Evolutionary conservation across 2,113 vertebrate genomes (phyloP).

Genomic region (Dolichallabes microphthalmus): DNA sequence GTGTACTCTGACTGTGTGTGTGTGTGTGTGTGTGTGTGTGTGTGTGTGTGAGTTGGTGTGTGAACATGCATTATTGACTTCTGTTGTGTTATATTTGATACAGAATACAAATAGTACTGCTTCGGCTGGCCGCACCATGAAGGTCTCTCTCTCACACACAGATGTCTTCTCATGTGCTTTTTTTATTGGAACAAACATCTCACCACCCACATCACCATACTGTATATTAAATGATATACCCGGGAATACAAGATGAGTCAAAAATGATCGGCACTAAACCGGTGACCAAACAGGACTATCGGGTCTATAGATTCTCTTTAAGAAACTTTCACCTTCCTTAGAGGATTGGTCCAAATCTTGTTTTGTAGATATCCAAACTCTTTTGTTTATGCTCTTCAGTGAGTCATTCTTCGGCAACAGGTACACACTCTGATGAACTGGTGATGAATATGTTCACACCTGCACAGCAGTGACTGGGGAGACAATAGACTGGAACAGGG

Average conservation of each 20-base stretch:
- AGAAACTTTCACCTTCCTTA: too few relatives aligned
- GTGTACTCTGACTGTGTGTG: neutral
- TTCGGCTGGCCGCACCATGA: neutral
- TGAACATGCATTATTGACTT: neutral
- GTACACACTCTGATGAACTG: too few relatives aligned
- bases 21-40: constrained; percentile 24
- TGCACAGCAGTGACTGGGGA: too few relatives aligned
- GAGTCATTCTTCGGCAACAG: too few relatives aligned
- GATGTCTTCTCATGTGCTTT: neutral
- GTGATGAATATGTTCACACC: too few relatives aligned
- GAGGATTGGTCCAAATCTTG: too few relatives aligned
- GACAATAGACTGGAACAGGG: too few relatives aligned
- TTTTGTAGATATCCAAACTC: too few relatives aligned
- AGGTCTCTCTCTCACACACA: neutral
- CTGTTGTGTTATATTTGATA: constrained; percentile 13
- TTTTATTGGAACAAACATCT: neutral
- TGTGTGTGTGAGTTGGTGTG: constrained; percentile 31
- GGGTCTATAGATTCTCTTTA: too few relatives aligned
- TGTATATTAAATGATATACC: neutral
- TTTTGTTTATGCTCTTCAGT: too few relatives aligned
- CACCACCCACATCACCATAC: neutral
- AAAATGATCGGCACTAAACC: too few relatives aligned
- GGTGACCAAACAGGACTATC: too few relatives aligned
- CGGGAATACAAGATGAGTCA: neutral
- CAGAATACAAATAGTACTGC: constrained; percentile 15